phyloP scores from a whole-genome alignment of 2,888 invertebrate genomes.

The Cecidostiba fungosa region DNA sequence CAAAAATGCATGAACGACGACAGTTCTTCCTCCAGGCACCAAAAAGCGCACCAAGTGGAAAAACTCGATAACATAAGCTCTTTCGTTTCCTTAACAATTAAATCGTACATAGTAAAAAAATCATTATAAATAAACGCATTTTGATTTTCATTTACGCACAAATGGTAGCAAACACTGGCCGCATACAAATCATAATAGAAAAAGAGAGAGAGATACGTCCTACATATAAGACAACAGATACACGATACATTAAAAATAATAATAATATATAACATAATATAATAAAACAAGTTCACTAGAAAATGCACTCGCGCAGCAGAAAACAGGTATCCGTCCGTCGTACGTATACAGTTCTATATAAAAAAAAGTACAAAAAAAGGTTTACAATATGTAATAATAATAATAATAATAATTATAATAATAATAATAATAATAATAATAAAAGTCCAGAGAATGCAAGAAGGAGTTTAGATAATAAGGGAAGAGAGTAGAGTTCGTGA shows the following conservation, averaged over 20 bases:
- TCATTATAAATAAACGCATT: slow-evolving; percentile 59
- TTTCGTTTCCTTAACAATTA: slow-evolving; percentile 45
- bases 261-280: slow-evolving; percentile 52
- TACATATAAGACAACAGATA: slow-evolving; percentile 35
- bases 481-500: slow-evolving; percentile 17
- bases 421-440: not conserved
- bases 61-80: slow-evolving; percentile 42
- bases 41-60: slow-evolving; percentile 46
- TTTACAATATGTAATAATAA: not conserved
- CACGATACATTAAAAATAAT: slow-evolving; percentile 11
- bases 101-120: slow-evolving; percentile 52
- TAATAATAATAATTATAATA: not conserved
- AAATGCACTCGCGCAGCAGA: slow-evolving; percentile 57
- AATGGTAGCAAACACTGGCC: slow-evolving; percentile 63
- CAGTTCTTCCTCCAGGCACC: slow-evolving; percentile 60
- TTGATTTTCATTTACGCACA: slow-evolving; percentile 56
- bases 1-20: slow-evolving; percentile 38
- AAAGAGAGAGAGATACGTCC: slow-evolving; percentile 32
- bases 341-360: not conserved
- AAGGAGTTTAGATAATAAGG: not conserved
- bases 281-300: slow-evolving; percentile 56
- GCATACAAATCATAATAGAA: slow-evolving; percentile 49
- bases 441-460: slow-evolving; percentile 10
- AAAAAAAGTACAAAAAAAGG: slow-evolving; percentile 13
- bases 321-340: slow-evolving; percentile 42